A percentile compares a stretch with the other conserved stretches of the same genome.
phyloP scores from a whole-genome alignment of 2,888 invertebrate genomes.

The Meganola albula region DNA sequence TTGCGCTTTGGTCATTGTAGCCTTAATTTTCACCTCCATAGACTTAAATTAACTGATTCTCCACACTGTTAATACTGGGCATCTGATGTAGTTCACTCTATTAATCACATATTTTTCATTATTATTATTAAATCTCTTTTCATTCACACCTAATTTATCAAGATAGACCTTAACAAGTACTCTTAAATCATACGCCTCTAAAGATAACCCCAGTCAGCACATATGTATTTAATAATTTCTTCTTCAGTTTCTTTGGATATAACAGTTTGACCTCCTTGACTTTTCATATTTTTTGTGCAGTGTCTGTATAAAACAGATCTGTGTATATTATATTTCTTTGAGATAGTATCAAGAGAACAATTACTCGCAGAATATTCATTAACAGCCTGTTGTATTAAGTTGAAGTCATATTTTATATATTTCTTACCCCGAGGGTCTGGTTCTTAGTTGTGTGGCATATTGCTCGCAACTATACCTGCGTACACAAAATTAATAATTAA shows the following conservation, averaged over 20 bases:
- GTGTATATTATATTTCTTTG: slow-evolving; percentile 13
- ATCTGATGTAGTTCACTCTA: too few species aligned
- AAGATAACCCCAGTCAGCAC: slow-evolving; percentile 14
- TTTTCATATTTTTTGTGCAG: slow-evolving; percentile 14
- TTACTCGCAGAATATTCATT: slow-evolving; percentile 12
- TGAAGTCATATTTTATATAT: slow-evolving; percentile 15
- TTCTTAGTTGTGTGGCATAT: slow-evolving; percentile 16
- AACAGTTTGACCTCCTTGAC: slow-evolving; percentile 14
- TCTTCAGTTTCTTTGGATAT: slow-evolving; percentile 10
- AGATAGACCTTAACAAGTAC: slow-evolving; percentile 12
- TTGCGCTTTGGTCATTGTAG: too few species aligned
- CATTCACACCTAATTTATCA: slow-evolving; percentile 12
- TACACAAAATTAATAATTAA: slow-evolving; percentile 10
- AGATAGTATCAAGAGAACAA: slow-evolving; percentile 14
- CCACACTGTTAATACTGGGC: too few species aligned
- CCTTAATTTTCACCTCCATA: too few species aligned
- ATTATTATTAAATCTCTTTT: slow-evolving; percentile 13
- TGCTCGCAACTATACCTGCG: slow-evolving; percentile 12
- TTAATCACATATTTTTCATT: too few species aligned
- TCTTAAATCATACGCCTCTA: slow-evolving; percentile 14
- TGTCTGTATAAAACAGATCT: slow-evolving; percentile 18
- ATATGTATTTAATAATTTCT: slow-evolving; percentile 13
- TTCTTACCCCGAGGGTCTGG: slow-evolving; percentile 16
- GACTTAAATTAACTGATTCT: too few species aligned
- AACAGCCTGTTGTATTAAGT: slow-evolving; percentile 14